phyloP scores from a whole-genome alignment of 2,888 invertebrate species.

The Napeogenes inachia region DNA sequence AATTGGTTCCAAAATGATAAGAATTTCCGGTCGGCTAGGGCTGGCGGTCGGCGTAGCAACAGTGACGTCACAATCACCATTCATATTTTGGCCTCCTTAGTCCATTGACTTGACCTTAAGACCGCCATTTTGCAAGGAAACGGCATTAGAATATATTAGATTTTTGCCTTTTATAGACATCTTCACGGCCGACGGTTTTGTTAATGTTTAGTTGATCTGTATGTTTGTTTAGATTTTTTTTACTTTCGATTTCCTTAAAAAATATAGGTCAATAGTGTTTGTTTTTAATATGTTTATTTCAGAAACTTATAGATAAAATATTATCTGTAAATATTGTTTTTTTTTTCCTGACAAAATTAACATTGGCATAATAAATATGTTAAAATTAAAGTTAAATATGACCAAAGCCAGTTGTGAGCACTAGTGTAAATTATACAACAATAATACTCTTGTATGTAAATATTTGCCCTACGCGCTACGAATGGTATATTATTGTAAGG shows the following conservation, averaged over 20 bases:
- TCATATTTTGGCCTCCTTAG: slow-evolving; percentile 17
- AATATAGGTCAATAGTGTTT: no score
- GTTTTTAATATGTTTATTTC: no score
- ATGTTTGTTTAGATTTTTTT: neutral
- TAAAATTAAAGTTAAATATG: no score
- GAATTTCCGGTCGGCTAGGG: slow-evolving; percentile 6
- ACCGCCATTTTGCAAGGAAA: slow-evolving; percentile 28
- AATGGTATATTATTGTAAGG: slow-evolving; percentile 31
- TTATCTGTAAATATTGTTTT: no score
- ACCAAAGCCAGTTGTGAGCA: neutral
- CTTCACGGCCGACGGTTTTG: neutral
- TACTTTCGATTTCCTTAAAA: neutral
- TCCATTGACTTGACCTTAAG: slow-evolving; percentile 33
- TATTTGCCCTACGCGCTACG: slow-evolving; percentile 33
- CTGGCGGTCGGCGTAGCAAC: slow-evolving; percentile 12
- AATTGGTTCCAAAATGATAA: slow-evolving; percentile 12
- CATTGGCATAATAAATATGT: no score
- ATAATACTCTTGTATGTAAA: slow-evolving; percentile 28
- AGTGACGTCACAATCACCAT: slow-evolving; percentile 10
- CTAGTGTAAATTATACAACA: slow-evolving; percentile 5
- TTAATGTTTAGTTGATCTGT: neutral
- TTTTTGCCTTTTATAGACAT: slow-evolving; percentile 16
- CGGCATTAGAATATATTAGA: slow-evolving; percentile 32
- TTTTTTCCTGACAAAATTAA: no score
- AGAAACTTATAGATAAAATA: no score